A percentile compares a stretch with the other conserved stretches of the same genome.
Conservation (phyloP, 2,113 vertebrate species). For the Dipodomys spectabilis region DNA sequence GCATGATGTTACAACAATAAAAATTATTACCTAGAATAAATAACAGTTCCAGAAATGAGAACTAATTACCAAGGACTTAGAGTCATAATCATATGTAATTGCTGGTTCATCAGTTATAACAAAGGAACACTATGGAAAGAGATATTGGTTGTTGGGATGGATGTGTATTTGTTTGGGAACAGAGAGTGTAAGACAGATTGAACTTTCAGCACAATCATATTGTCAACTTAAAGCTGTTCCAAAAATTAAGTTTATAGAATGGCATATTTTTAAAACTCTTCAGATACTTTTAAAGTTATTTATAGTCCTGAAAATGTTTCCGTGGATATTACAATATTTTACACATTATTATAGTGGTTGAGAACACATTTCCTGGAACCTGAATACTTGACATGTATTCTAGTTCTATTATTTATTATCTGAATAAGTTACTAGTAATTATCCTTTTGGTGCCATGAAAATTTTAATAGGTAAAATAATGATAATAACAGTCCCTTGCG, state of each 20-base stretch:
- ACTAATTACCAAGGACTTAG: not conserved
- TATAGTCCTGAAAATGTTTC: not conserved
- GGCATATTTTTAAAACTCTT: not conserved
- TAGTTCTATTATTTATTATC: not conserved
- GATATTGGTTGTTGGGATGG: not conserved
- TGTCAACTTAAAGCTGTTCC: not conserved
- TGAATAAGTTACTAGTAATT: not conserved
- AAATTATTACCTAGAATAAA: not conserved
- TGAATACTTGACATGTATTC: not conserved
- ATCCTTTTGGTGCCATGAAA: not conserved
- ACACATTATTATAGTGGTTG: not conserved
- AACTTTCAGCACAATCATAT: not conserved
- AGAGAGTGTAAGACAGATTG: not conserved
- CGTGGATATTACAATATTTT: not conserved
- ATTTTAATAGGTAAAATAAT: not conserved
- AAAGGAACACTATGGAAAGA: not conserved
- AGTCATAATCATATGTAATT: not conserved
- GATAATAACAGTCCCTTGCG: not conserved
- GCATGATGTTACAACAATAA: not conserved
- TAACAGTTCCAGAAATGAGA: no score
- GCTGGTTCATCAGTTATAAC: not conserved
- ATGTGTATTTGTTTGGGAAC: not conserved
- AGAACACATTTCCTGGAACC: not conserved
- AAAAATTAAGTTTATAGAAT: not conserved
- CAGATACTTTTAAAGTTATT: not conserved